Percentiles rank a stretch among this genome's conserved stretches.
Conservation (phyloP, 2,113 vertebrate species). For the Syrmaticus mikado region DNA sequence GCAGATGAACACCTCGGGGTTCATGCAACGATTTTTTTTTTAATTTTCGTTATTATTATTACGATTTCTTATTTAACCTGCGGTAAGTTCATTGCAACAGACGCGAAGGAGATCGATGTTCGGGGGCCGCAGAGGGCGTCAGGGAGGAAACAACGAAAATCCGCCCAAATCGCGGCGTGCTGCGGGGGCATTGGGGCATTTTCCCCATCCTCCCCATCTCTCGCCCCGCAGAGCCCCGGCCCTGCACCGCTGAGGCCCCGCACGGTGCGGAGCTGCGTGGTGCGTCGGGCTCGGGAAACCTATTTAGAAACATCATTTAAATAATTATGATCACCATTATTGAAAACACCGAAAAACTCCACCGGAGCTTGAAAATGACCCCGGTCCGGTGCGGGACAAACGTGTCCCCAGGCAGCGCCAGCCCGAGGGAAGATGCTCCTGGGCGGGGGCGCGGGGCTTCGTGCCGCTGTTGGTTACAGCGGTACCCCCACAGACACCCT, state of each 20-base stretch:
- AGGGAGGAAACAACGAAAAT: conserved; percentile 18
- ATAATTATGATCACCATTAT: neutral
- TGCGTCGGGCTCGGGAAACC: neutral
- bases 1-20: neutral
- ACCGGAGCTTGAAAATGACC: rapidly evolving
- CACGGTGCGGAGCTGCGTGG: neutral
- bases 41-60: neutral
- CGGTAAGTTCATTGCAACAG: neutral
- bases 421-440: neutral
- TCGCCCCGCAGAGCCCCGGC: rapidly evolving
- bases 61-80: too few species aligned
- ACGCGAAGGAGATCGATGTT: neutral
- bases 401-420: too few species aligned
- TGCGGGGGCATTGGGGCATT: neutral
- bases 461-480: neutral
- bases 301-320: neutral
- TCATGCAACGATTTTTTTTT: rapidly evolving
- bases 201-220: too few species aligned
- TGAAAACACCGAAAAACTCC: rapidly evolving
- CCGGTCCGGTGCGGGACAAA: neutral
- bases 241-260: neutral
- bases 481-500: neutral
- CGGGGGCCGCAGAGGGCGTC: neutral
- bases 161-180: neutral
- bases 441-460: too few species aligned